Evolutionary conservation across 2,797 vertebrate genomes (phyloP), one percentile per base, ranked within the genome.

Genomic region (Hydrocynus forskahlii): DNA sequence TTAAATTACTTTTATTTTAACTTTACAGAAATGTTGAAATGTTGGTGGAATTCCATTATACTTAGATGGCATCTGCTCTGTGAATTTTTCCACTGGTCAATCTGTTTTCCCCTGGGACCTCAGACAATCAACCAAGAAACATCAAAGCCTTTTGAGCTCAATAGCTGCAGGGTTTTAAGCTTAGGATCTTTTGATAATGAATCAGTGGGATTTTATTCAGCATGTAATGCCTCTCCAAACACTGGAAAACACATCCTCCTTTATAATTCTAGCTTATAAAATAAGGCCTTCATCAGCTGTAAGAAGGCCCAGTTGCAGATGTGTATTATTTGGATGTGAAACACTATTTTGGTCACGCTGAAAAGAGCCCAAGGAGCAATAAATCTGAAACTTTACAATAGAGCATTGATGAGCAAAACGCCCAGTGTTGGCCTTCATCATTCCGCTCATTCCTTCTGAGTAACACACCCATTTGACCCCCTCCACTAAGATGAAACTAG

Each of bases 91-190:
- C 82, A 62, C 52, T 60, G 81, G 88, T 91, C 80, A 88, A 66
- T 86, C 71, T 29, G 17, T 0, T 13, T 17, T 16, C 78, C 81
- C 81, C 63, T 43, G 80, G 87, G 86, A 84, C 63, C 75, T 8
- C 16, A 79, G 57, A 57, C 74, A 90, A 86, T 92, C 87, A 89
- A 88, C 81, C 64, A 21, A 63, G 62, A 79, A 87, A 78, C 80
- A 86, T 88, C 85, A 75, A 75, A 64, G 52, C 54, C 82, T 80
- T 67, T 82, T 82, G 71, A 81, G 81, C 73, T 62, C 90, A 86
- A 92, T 90, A 83, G 13, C 45, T 16, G 6, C 64, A 60, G 81
- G 81, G 87, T 89, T 83, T 75, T 70, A 2, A n/a, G 10, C 55
- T 80, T 75, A 48, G 60, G 38, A 83, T 79, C 77, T 82, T 72